Percentiles rank a stretch among this genome's conserved stretches.
These are phyloP conservation scores for Chloroceryle aenea DNA, from an alignment of 2,113 vertebrate genomes.

Conservation along the genomic window DNA sequence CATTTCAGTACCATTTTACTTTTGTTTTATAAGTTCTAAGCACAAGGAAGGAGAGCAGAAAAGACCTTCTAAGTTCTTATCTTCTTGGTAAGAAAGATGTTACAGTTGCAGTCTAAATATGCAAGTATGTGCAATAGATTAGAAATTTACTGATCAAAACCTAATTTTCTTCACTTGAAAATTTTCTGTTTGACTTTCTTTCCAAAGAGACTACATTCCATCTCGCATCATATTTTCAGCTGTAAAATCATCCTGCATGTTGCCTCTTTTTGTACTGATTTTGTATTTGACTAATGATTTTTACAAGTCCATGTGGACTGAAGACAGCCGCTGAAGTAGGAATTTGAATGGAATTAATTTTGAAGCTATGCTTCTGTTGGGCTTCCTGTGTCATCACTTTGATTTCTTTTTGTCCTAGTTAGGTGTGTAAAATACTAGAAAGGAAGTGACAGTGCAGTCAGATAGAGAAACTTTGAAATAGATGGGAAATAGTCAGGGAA, in stretches of 20 bases:
- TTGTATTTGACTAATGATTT: background rate
- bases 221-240: no score
- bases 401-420: background rate
- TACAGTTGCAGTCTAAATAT: background rate
- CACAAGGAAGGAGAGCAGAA: background rate
- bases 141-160: background rate
- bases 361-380: background rate
- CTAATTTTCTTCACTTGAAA: background rate
- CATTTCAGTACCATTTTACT: background rate
- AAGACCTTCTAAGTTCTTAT: background rate
- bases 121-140: background rate
- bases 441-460: background rate
- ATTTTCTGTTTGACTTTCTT: background rate
- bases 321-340: background rate
- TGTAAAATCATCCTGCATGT: background rate
- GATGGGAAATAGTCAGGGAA: background rate
- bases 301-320: background rate
- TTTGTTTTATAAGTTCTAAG: background rate
- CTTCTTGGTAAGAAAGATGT: background rate
- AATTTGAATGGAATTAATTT: background rate
- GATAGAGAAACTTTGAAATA: background rate
- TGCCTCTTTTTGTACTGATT: background rate
- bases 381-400: background rate
- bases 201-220: background rate
- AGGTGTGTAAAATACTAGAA: background rate